These are phyloP conservation scores for Papilio glaucus DNA, from an alignment of 1,140 invertebrate species.

Conservation along the genomic window DNA sequence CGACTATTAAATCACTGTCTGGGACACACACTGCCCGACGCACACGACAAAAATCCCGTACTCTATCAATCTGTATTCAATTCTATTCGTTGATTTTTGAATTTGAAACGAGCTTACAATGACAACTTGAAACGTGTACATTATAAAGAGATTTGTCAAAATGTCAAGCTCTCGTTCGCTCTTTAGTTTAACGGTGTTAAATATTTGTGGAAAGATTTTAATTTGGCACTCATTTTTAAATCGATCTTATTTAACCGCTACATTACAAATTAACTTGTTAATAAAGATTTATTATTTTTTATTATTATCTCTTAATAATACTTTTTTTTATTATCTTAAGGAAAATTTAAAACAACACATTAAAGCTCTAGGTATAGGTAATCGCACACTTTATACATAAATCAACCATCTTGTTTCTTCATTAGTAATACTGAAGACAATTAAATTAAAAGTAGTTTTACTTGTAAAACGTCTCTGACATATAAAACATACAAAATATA, in stretches of 20 bases:
- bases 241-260: constrained; percentile 5
- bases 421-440: too few species aligned
- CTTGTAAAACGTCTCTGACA: too few species aligned
- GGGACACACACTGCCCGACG: too few species aligned
- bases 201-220: constrained; percentile 22
- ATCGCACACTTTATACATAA: too few species aligned
- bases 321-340: too few species aligned
- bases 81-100: constrained; percentile 29
- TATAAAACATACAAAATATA: too few species aligned
- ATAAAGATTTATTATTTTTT: neutral
- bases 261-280: neutral
- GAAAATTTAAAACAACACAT: too few species aligned
- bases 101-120: constrained; percentile 35
- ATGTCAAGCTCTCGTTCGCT: constrained; percentile 22
- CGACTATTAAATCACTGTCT: constrained; percentile 10
- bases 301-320: too few species aligned
- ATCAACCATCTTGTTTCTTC: too few species aligned
- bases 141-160: constrained; percentile 36
- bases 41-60: constrained; percentile 28
- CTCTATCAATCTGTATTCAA: constrained; percentile 25
- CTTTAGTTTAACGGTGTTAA: constrained; percentile 18
- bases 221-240: constrained; percentile 10
- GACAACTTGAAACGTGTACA: constrained; percentile 36
- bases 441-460: too few species aligned
- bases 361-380: too few species aligned